Conservation (phyloP, 2,888 invertebrate species). For the Polyploca ridens region DNA sequence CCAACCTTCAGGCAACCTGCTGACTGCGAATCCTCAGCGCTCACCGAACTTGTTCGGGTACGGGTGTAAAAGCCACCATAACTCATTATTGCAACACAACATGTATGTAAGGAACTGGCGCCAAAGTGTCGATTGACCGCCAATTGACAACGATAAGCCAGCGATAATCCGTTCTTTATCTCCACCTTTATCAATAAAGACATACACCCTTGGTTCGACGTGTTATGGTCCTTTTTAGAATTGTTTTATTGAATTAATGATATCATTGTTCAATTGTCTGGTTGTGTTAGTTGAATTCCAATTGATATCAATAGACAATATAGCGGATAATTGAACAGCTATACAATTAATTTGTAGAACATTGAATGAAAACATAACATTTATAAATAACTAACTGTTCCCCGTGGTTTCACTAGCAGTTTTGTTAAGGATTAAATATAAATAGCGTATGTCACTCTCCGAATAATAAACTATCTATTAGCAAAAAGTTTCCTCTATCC, state of each 20-base stretch:
- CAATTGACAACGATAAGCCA: conserved; percentile 52
- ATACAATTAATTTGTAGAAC: no score
- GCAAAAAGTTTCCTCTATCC: no score
- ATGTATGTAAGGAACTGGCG: conserved; percentile 47
- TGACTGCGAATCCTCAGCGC: no score
- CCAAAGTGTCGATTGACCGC: conserved; percentile 56
- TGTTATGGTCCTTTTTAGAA: background rate
- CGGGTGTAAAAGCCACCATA: background rate
- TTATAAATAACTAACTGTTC: no score
- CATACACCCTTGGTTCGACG: conserved; percentile 16
- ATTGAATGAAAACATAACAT: no score
- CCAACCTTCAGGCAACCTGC: no score
- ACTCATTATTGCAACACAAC: background rate
- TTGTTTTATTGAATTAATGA: conserved; percentile 17
- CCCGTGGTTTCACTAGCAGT: no score
- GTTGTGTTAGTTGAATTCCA: background rate
- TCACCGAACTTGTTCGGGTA: background rate
- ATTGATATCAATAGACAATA: background rate
- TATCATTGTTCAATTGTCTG: conserved; percentile 1
- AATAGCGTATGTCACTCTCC: no score
- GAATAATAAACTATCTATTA: no score
- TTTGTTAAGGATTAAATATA: no score
- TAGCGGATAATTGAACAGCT: background rate
- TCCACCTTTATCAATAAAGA: conserved; percentile 37
- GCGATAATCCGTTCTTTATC: conserved; percentile 37